These are phyloP conservation scores for Catalaphyllia jardinei DNA, from an alignment of 64 coral and sea anemone species.

Conservation along the genomic window DNA sequence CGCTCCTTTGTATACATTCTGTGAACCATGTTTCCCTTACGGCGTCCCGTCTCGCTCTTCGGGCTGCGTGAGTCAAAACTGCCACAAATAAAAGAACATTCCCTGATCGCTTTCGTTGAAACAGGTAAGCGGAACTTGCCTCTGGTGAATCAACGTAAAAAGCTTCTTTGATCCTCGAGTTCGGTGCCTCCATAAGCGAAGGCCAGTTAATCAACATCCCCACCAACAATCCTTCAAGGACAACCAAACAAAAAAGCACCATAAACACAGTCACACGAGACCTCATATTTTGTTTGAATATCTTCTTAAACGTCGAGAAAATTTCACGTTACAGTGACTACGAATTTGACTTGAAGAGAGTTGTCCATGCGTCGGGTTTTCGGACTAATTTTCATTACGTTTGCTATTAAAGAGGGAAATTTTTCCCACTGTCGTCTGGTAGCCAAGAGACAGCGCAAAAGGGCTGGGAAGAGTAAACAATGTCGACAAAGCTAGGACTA, in stretches of 20 bases:
- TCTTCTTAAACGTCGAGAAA: neutral
- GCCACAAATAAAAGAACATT: slow-evolving; percentile 63
- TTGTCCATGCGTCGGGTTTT: neutral
- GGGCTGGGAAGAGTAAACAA: neutral
- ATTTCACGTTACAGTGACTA: neutral
- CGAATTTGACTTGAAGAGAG: neutral
- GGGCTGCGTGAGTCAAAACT: slow-evolving; percentile 66
- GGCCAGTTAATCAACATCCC: neutral
- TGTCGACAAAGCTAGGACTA: neutral
- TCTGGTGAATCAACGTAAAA: slow-evolving; percentile 17
- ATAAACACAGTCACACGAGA: neutral
- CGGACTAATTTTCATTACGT: neutral
- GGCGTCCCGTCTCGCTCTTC: slow-evolving; percentile 64
- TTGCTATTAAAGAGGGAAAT: neutral
- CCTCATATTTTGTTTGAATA: neutral
- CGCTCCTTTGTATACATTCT: slow-evolving; percentile 32
- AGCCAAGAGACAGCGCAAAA: neutral
- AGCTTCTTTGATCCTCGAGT: slow-evolving; percentile 19
- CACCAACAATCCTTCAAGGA: slow-evolving; percentile 23
- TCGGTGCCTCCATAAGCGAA: neutral
- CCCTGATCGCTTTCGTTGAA: neutral
- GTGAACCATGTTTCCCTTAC: slow-evolving; percentile 84
- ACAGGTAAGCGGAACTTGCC: slow-evolving; percentile 1
- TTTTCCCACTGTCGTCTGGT: neutral
- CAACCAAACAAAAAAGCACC: neutral